Percentiles rank a stretch among this genome's conserved stretches.
Conservation (phyloP, 2,888 invertebrate species). For the Sarcophaga subvicina region DNA sequence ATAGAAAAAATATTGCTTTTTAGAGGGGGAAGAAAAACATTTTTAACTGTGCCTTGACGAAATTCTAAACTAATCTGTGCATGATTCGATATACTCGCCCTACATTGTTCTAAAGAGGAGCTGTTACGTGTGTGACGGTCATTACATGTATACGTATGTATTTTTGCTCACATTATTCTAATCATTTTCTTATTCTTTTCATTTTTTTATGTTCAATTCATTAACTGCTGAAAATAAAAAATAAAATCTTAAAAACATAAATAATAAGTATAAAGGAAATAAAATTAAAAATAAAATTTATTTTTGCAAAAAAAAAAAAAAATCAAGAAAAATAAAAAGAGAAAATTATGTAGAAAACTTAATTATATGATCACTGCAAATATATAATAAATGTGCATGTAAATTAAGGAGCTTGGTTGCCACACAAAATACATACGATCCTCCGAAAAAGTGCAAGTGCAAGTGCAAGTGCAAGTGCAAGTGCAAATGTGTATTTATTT, state of each 20-base stretch:
- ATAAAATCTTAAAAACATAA: slow-evolving; percentile 44
- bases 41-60: slow-evolving; percentile 61
- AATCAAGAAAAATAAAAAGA: slow-evolving; percentile 46
- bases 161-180: slow-evolving; percentile 43
- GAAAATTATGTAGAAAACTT: slow-evolving; percentile 24
- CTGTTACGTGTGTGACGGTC: slow-evolving; percentile 53
- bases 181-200: background rate
- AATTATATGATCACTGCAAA: background rate
- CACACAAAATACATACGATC: slow-evolving; percentile 37
- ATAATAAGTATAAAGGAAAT: slow-evolving; percentile 31
- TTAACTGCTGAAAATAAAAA: slow-evolving; percentile 56
- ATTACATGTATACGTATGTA: slow-evolving; percentile 12
- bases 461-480: background rate
- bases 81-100: background rate
- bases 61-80: background rate
- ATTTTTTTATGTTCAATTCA: background rate
- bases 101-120: slow-evolving; percentile 45
- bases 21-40: background rate
- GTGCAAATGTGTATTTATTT: slow-evolving; percentile 10
- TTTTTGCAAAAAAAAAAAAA: slow-evolving; percentile 14
- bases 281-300: slow-evolving; percentile 18
- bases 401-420: slow-evolving; percentile 63
- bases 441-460: background rate
- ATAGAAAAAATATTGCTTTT: background rate
- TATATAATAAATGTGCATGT: background rate